Conservation (phyloP, 2,888 invertebrate genomes). For the Laspeyria flexula region DNA sequence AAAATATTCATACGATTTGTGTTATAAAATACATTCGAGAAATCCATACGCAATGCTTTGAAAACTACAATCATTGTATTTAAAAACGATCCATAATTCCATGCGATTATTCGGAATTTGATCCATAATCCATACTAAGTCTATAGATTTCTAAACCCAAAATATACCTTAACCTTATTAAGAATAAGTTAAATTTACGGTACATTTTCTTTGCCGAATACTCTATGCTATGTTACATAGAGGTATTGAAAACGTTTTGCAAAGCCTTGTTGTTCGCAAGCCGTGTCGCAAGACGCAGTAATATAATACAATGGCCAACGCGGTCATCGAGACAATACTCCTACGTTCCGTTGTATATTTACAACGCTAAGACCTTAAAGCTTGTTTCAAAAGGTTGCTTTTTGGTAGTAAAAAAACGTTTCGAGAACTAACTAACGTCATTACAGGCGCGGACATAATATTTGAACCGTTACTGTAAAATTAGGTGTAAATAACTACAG, state of each 20-base stretch:
- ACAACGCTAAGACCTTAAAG: slow-evolving; percentile 43
- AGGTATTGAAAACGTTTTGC: slow-evolving; percentile 61
- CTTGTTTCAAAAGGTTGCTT: slow-evolving; percentile 33
- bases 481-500: no score
- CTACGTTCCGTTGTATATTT: slow-evolving; percentile 49
- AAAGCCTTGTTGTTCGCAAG: slow-evolving; percentile 64
- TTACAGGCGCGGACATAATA: slow-evolving; percentile 17
- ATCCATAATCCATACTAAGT: no score
- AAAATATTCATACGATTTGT: no score
- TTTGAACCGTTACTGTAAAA: background rate
- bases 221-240: slow-evolving; percentile 28
- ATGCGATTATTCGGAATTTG: no score
- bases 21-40: no score
- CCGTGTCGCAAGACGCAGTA: slow-evolving; percentile 68
- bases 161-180: background rate
- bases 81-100: no score
- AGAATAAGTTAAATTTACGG: background rate
- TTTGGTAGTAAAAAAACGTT: slow-evolving; percentile 21
- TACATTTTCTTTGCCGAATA: slow-evolving; percentile 21
- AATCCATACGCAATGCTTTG: no score
- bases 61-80: no score
- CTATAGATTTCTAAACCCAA: no score
- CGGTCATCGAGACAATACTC: slow-evolving; percentile 69
- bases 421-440: slow-evolving; percentile 9
- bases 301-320: slow-evolving; percentile 68